phyloP scores from a whole-genome alignment of 2,888 invertebrate species.

The Trilocha varians region DNA sequence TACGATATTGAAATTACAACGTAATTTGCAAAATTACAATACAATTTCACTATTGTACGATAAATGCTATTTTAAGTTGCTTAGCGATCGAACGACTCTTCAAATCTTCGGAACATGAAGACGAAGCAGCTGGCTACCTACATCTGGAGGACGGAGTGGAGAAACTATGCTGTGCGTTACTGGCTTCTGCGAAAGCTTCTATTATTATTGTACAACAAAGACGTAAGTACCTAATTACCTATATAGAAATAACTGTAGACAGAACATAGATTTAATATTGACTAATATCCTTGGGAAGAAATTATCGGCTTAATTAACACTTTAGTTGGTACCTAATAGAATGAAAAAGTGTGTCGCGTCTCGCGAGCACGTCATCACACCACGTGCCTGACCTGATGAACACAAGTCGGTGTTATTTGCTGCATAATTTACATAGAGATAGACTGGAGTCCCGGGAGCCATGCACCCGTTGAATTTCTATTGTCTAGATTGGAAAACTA shows the following conservation, averaged over 20 bases:
- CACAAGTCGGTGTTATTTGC: slow-evolving; percentile 63
- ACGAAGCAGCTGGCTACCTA: no score
- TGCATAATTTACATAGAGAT: slow-evolving; percentile 72
- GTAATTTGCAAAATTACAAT: no score
- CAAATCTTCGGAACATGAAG: no score
- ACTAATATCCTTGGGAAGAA: slow-evolving; percentile 13
- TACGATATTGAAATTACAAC: no score
- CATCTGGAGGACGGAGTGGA: neutral
- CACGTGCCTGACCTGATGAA: slow-evolving; percentile 54
- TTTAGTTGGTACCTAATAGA: no score
- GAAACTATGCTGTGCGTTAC: slow-evolving; percentile 27
- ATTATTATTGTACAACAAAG: slow-evolving; percentile 8
- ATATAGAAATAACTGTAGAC: neutral
- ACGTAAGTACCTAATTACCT: slow-evolving; percentile 24
- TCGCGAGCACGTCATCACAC: slow-evolving; percentile 16
- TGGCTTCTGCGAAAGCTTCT: slow-evolving; percentile 32
- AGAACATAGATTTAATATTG: slow-evolving; percentile 5
- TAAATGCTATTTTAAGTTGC: no score
- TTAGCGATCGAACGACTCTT: no score
- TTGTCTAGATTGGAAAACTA: slow-evolving; percentile 74
- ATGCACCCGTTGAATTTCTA: slow-evolving; percentile 72
- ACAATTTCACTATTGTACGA: no score
- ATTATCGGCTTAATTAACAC: slow-evolving; percentile 18
- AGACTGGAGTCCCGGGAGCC: slow-evolving; percentile 63
- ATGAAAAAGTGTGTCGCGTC: slow-evolving; percentile 28